Evolutionary conservation across 2,797 vertebrate genomes (phyloP).

Genomic region (Garrulus glandarius): DNA sequence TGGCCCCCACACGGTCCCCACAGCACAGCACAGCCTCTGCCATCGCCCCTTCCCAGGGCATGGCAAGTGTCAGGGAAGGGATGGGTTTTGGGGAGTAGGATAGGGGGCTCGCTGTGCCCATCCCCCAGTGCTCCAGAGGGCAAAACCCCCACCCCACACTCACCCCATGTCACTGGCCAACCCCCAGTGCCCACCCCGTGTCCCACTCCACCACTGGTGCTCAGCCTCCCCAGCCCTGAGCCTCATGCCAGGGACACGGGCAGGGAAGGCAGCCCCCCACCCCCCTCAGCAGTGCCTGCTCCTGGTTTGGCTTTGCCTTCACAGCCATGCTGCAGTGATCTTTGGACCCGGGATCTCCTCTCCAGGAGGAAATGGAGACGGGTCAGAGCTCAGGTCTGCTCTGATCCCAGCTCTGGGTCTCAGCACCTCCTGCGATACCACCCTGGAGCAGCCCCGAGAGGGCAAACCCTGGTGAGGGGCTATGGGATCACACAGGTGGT

Average conservation of each 20-base stretch:
- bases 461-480: not conserved
- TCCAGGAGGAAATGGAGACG: not conserved
- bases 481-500: fast-evolving
- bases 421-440: fast-evolving
- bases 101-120: not conserved
- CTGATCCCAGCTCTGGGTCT: fast-evolving
- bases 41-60: fast-evolving
- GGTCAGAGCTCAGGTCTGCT: not conserved
- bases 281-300: fast-evolving
- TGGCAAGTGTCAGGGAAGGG: too few species aligned
- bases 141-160: not conserved
- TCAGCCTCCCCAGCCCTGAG: not conserved
- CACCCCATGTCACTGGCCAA: not conserved
- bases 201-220: too few species aligned
- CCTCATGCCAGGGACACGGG: fast-evolving
- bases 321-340: not conserved
- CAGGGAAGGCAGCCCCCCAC: not conserved
- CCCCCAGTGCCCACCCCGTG: not conserved
- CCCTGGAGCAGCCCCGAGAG: fast-evolving
- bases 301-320: not conserved
- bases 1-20: not conserved
- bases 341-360: not conserved
- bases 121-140: not conserved
- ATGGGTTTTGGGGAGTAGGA: not conserved
- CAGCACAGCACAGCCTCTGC: not conserved